These are phyloP conservation scores for Channa maculata DNA, from an alignment of 2,113 vertebrate species.

Conservation along the genomic window DNA sequence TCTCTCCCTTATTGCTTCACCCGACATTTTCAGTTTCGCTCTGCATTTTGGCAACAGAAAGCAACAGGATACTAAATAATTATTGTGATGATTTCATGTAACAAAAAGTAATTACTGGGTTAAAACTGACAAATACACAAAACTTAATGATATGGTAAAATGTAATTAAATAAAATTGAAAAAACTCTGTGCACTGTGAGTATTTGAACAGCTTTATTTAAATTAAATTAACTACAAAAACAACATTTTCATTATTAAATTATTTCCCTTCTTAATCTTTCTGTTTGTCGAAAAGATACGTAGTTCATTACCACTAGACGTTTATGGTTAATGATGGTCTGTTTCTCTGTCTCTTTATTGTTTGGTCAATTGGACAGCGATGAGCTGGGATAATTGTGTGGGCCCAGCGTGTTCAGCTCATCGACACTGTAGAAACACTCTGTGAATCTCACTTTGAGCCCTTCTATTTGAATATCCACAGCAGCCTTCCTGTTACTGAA, in stretches of 20 bases:
- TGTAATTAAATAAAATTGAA: too few relatives aligned
- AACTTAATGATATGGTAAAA: too few relatives aligned
- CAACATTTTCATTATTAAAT: too few relatives aligned
- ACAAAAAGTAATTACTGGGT: not conserved
- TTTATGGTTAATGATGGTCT: slow-evolving; percentile 12
- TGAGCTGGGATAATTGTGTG: slow-evolving; percentile 46
- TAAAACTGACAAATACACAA: not conserved
- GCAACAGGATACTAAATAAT: not conserved
- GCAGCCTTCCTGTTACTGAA: slow-evolving; percentile 30
- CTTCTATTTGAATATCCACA: slow-evolving; percentile 18
- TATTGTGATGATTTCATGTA: not conserved
- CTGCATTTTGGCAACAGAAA: not conserved
- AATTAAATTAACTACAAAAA: too few relatives aligned
- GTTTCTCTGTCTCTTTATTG: not conserved
- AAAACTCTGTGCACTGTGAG: too few relatives aligned
- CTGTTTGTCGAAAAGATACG: not conserved
- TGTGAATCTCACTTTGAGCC: slow-evolving; percentile 16
- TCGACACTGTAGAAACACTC: slow-evolving; percentile 9
- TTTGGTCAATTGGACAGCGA: slow-evolving; percentile 46
- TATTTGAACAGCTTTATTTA: too few relatives aligned
- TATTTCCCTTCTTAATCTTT: too few relatives aligned
- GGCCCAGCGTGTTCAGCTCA: slow-evolving; percentile 35
- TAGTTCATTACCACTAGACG: slow-evolving; percentile 28
- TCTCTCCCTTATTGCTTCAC: not conserved
- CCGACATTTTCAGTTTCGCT: not conserved